Evolutionary conservation across 2,113 vertebrate species (phyloP).

Genomic region (Petroica traversi): DNA sequence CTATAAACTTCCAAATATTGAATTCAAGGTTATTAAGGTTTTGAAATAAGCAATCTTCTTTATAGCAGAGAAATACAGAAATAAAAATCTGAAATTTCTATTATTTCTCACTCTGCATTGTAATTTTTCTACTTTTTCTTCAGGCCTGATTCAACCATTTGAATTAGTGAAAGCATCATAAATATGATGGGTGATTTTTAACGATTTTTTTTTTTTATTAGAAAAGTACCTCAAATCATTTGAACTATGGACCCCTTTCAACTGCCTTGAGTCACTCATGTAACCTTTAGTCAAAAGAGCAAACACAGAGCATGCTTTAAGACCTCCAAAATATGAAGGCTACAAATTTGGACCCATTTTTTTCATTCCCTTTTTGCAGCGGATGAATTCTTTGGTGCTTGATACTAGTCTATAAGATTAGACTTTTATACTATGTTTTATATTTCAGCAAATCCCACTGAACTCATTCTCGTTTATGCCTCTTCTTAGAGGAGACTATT

Average conservation of each 20-base stretch:
- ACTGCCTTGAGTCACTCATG: neutral
- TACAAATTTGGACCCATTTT: neutral
- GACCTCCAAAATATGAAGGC: neutral
- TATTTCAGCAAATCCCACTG: conserved; percentile 54
- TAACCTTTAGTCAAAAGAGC: neutral
- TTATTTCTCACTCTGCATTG: neutral
- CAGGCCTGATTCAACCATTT: neutral
- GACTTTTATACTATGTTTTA: conserved; percentile 47
- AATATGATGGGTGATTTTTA: neutral
- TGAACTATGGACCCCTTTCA: neutral
- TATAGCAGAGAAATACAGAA: neutral
- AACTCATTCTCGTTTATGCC: conserved; percentile 64
- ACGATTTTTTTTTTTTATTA: neutral
- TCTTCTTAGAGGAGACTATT: conserved; percentile 47
- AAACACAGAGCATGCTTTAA: neutral
- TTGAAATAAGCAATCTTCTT: neutral
- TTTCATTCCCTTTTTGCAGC: neutral
- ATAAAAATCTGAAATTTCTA: neutral
- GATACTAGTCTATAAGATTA: conserved; percentile 54
- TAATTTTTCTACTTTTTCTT: neutral
- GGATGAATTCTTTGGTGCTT: conserved; percentile 21
- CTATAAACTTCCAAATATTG: neutral
- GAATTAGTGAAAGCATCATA: neutral
- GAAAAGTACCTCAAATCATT: neutral
- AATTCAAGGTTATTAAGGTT: neutral